Base-by-base conservation (phyloP, 2,797 vertebrate species). In the Schizopygopsis malacanthus region DNA sequence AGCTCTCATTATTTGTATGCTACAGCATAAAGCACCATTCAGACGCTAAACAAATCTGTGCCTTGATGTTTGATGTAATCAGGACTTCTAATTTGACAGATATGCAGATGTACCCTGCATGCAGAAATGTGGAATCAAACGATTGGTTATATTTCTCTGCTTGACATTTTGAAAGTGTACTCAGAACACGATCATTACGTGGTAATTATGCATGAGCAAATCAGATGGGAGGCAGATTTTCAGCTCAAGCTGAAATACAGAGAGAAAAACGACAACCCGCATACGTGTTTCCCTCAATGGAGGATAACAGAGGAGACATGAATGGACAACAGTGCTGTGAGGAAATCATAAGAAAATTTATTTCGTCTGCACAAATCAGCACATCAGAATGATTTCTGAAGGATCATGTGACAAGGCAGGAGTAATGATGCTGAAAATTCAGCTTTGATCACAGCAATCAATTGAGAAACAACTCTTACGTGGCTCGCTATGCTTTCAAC, bases 1-100 rank as follows among this genome's bases (percentile, higher is more conserved):
- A 90, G 89, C 89, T 87, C 87, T 81, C 84, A 87, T 88, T 87
- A 89, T 91, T 86, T 84, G 59, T 80, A 87, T 63, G 75, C 79
- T 83, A 82, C 86, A 77, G 83, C 70, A 86, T 89, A 82, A 86
- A 90, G 65, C 83, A 77, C 50, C 39, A 56, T 84, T 86, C 86
- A 80, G 85, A 85, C 67, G 12, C 80, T 78, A 89, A 88, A 89
- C 86, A 85, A 90, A 88, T 84, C 86, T 88, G 81, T 6, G 9
- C 45, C 52, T 82, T 79, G 69, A 41, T 83, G 70, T 88, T 79
- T 88, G 80, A 85, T 90, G 79, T 78, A 84, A 89, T 86, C 76
- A 70, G 69, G 80, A 86, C 88, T 81, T 71, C 83, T 85, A 78
- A 70, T 88, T 77, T 83, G 69, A 41, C 39, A 28, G 43, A 83